Evolutionary conservation across 2,113 vertebrate genomes (phyloP), one percentile per base, ranked within the genome.

Genomic region (Cettia cetti): DNA sequence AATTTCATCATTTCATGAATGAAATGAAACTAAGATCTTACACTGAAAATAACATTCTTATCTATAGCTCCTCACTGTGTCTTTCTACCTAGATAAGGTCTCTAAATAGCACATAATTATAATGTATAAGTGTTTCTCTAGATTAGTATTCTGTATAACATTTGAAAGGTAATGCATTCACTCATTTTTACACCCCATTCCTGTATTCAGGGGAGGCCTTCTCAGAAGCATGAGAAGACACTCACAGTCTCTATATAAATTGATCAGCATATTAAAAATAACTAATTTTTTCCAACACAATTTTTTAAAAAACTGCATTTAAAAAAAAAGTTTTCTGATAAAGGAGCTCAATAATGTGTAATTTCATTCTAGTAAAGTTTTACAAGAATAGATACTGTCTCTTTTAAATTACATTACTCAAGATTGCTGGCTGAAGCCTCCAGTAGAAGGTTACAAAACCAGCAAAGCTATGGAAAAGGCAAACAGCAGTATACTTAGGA

Each of bases 311-410:
- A n/a, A n/a, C n/a, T n/a, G n/a, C n/a, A n/a, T n/a, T n/a, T n/a
- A n/a, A n/a, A n/a, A n/a, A n/a, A n/a, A n/a, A n/a, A n/a, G n/a
- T 79, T 92, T 94, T 89, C 60, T 92, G 89, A 89, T 84, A 92
- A 92, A 87, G 33, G 50, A 95, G n/a, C 53, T 94, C 69, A 82
- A 75, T 84, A 86, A 71, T 49, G 15, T 65, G 33, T 66, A 74
- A 91, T 82, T 94, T 94, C 10, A 33, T 78, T 91, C 65, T 82
- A 65, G 74, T 40, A 57, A 49, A 75, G 7, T 87, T 95, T 94
- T 92, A 95, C 0, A 0, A 92, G 81, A 87, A 57, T 16, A 92
- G 74, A 50, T 53, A 49, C 86, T 84, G 88, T 86, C 39, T 91
- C 33, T 22, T 87, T 92, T 57, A 91, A 91, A 79, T 87, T 82